Conservation (phyloP, 1,140 invertebrate genomes). For the Drosophila sproati region DNA sequence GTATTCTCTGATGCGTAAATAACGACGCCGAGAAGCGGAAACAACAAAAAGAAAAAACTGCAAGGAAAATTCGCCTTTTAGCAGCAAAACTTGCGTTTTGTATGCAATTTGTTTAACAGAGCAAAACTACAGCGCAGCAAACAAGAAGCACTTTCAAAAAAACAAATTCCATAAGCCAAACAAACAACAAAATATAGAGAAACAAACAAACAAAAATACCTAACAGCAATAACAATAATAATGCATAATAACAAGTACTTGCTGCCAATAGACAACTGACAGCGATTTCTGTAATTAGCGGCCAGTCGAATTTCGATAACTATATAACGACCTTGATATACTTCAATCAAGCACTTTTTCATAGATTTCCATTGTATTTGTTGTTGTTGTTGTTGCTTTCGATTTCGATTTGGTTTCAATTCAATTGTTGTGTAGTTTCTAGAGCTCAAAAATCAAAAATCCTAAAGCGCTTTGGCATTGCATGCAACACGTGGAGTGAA, state of each 20-base stretch:
- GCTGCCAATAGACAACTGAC: conserved; percentile 48
- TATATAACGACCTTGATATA: conserved; percentile 69
- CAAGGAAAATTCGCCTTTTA: conserved; percentile 71
- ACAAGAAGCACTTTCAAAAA: conserved; percentile 63
- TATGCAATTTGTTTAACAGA: conserved; percentile 83
- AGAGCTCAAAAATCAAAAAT: not conserved
- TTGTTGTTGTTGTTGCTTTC: conserved; percentile 39
- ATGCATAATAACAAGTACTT: conserved; percentile 68
- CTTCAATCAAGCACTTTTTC: conserved; percentile 78
- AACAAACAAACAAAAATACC: conserved; percentile 8
- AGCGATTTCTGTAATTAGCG: conserved; percentile 59
- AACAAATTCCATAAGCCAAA: not conserved
- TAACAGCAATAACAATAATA: conserved; percentile 51
- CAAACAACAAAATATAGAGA: conserved; percentile 18
- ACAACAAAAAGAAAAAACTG: conserved; percentile 46
- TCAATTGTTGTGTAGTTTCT: conserved; percentile 22
- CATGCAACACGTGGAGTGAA: conserved; percentile 47
- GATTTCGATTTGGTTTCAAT: conserved; percentile 49
- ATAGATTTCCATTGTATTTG: conserved; percentile 72
- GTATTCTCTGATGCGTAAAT: conserved; percentile 71
- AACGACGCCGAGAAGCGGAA: conserved; percentile 65
- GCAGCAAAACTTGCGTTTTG: conserved; percentile 81
- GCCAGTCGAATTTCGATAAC: conserved; percentile 50
- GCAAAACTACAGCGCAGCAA: conserved; percentile 52
- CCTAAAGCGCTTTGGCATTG: conserved; percentile 60